A percentile compares a stretch with the other conserved stretches of the same genome.
Conservation (phyloP, 2,888 invertebrate species). For the Eilema depressum region DNA sequence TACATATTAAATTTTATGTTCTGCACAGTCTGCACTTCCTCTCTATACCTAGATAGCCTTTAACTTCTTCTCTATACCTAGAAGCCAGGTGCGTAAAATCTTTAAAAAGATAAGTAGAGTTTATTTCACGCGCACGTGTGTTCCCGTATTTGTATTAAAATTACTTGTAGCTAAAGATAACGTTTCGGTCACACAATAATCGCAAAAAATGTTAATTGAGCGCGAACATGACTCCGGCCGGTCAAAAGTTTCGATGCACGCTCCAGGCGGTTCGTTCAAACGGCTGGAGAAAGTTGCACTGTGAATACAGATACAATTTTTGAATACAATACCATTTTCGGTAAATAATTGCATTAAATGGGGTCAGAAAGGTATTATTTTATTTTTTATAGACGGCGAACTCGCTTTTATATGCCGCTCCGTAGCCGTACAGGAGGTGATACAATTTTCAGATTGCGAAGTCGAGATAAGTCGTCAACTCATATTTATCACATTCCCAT, state of each 20-base stretch:
- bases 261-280: constrained; percentile 57
- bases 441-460: constrained; percentile 1
- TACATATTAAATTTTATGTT: too few species aligned
- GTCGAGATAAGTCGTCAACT: neutral
- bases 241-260: constrained; percentile 34
- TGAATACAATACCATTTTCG: constrained; percentile 60
- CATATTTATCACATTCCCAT: neutral
- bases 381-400: neutral
- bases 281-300: constrained; percentile 58
- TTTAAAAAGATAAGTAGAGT: neutral
- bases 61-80: too few species aligned
- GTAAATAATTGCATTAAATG: constrained; percentile 65
- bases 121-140: neutral
- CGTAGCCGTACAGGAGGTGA: neutral
- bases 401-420: neutral
- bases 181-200: constrained; percentile 17
- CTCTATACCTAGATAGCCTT: too few species aligned
- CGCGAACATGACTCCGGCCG: constrained; percentile 38
- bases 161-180: constrained; percentile 7
- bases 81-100: too few species aligned
- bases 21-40: too few species aligned
- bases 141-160: neutral
- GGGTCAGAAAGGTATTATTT: constrained; percentile 45
- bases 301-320: constrained; percentile 59
- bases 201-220: constrained; percentile 50